Evolutionary conservation across 2,888 invertebrate genomes (phyloP).

Genomic region (Agrochola circellaris): DNA sequence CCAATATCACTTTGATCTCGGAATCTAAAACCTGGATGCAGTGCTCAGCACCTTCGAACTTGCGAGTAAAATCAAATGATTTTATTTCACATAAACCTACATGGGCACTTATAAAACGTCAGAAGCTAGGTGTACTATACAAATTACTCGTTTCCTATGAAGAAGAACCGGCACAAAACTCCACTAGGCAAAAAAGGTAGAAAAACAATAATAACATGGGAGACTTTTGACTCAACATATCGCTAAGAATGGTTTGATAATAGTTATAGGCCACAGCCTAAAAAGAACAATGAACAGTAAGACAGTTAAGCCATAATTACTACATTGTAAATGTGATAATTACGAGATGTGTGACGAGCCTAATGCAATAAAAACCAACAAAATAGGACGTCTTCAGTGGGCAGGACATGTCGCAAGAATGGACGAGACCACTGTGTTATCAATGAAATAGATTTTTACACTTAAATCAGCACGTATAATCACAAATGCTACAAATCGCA

Average conservation of each 20-base stretch:
- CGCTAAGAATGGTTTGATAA: slow-evolving; percentile 1
- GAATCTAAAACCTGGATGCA: neutral
- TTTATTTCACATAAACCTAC: neutral
- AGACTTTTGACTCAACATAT: neutral
- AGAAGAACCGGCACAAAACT: neutral
- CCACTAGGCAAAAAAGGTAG: neutral
- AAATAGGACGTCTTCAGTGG: too few species aligned
- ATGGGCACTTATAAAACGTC: neutral
- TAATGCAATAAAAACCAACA: too few species aligned
- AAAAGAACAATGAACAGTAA: slow-evolving; percentile 17
- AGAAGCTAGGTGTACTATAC: neutral
- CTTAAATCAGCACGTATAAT: too few species aligned
- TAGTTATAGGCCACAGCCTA: neutral
- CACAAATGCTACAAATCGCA: too few species aligned
- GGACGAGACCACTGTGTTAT: too few species aligned
- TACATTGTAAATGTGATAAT: slow-evolving; percentile 5
- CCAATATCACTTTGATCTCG: neutral
- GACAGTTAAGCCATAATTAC: slow-evolving; percentile 9
- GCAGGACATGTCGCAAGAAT: too few species aligned
- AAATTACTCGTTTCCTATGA: neutral
- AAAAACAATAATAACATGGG: neutral
- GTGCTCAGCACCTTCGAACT: neutral
- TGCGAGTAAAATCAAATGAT: neutral
- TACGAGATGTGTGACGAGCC: too few species aligned
- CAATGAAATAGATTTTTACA: too few species aligned